These are phyloP conservation scores for Caenorhabditis uteleia DNA, from an alignment of 2,888 invertebrate species.

Conservation along the genomic window DNA sequence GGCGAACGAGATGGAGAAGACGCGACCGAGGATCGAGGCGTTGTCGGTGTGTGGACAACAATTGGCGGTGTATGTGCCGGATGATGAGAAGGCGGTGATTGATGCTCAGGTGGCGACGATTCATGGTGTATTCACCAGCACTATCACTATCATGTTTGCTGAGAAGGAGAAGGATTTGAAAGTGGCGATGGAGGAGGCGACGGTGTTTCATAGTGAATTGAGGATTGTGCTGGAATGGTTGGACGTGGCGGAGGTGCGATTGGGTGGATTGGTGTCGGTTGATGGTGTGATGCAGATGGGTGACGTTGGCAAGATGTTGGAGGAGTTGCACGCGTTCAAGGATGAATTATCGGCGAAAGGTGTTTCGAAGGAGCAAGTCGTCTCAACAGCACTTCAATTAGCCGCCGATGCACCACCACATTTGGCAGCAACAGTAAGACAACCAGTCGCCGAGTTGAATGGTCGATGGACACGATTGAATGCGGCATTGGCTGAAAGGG, in stretches of 20 bases:
- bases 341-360: conserved; percentile 98
- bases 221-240: conserved; percentile 64
- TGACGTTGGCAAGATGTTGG: conserved; percentile 36
- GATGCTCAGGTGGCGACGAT: conserved; percentile 76
- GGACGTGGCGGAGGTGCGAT: conserved; percentile 77
- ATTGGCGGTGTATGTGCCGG: conserved; percentile 90
- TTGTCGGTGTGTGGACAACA: conserved; percentile 84
- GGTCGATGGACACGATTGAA: conserved; percentile 90
- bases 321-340: conserved; percentile 40
- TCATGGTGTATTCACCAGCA: conserved; percentile 45
- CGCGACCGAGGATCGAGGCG: conserved; percentile 92
- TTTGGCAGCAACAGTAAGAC: conserved; percentile 84
- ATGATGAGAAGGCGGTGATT: conserved; percentile 78
- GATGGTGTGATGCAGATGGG: conserved; percentile 43
- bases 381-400: conserved; percentile 38
- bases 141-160: conserved; percentile 50
- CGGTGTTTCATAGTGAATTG: conserved; percentile 87
- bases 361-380: conserved; percentile 89
- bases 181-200: conserved; percentile 53
- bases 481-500: conserved; percentile 88
- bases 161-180: conserved; percentile 50
- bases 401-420: conserved; percentile 76
- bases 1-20: conserved; percentile 75
- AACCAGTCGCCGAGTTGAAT: conserved; percentile 88
- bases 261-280: conserved; percentile 77